Conservation (phyloP, 2,113 vertebrate species). For the Mormyrus iriodes region DNA sequence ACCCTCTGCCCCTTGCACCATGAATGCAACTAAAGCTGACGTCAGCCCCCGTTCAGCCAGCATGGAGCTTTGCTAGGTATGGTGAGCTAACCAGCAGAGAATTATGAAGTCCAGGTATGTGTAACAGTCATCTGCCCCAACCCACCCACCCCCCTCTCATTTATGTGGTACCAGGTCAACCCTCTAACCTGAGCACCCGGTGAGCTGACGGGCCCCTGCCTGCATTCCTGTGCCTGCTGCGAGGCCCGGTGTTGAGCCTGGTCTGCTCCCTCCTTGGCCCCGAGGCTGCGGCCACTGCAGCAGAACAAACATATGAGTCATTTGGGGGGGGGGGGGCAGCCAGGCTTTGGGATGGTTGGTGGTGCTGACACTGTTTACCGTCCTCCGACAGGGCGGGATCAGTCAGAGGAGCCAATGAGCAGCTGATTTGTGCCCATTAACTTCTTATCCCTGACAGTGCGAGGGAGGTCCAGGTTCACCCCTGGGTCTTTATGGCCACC, state of each 20-base stretch:
- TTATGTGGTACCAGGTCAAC: neutral
- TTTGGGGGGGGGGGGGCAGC: neutral
- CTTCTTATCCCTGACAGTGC: neutral
- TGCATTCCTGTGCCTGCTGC: neutral
- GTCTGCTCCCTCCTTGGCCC: neutral
- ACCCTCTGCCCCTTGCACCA: neutral
- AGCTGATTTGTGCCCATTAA: neutral
- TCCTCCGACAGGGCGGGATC: neutral
- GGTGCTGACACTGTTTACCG: neutral
- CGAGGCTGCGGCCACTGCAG: neutral
- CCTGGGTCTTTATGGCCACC: neutral
- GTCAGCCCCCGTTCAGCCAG: neutral
- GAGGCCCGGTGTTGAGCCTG: neutral
- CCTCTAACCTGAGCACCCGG: neutral
- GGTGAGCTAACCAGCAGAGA: neutral
- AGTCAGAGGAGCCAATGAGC: neutral
- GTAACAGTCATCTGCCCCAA: neutral
- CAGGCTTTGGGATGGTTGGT: neutral
- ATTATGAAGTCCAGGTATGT: neutral
- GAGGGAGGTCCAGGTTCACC: neutral
- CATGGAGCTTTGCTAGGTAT: neutral
- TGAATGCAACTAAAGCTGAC: neutral
- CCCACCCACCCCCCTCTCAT: neutral
- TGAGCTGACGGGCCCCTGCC: neutral
- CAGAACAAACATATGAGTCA: constrained; percentile 2